Evolutionary conservation across 1,140 invertebrate genomes (phyloP).

Genomic region (Philotrypesis tridentata): DNA sequence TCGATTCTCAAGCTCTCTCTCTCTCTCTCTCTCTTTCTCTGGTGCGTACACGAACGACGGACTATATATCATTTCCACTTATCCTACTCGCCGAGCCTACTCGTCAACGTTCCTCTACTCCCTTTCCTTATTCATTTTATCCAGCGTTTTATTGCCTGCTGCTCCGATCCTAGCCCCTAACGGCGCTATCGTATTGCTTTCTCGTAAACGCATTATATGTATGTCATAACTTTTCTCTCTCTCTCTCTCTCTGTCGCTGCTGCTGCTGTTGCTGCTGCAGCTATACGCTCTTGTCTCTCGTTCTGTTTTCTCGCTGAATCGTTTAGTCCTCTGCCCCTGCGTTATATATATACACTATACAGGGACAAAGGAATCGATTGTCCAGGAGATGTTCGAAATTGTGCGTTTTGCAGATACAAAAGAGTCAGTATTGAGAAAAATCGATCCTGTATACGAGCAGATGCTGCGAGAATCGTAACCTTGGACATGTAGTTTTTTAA

Average conservation of each 20-base stretch:
- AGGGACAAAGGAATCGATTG: not conserved
- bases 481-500: too few relatives aligned
- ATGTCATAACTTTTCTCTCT: constrained; percentile 19
- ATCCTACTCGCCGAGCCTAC: not conserved
- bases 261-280: not conserved
- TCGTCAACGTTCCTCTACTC: not conserved
- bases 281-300: too few relatives aligned
- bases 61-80: constrained; percentile 11
- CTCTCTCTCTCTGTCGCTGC: not conserved
- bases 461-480: too few relatives aligned
- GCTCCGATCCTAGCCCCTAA: not conserved
- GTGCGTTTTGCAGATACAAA: too few relatives aligned
- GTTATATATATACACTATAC: too few relatives aligned
- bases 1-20: constrained; percentile 9
- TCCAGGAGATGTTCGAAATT: not conserved
- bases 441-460: too few relatives aligned
- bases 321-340: not conserved
- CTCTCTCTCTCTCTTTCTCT: not conserved
- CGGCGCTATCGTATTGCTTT: not conserved
- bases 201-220: constrained; percentile 22
- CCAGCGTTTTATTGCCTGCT: not conserved
- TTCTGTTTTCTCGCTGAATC: not conserved
- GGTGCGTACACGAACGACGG: not conserved
- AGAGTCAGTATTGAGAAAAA: too few relatives aligned
- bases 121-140: constrained; percentile 12